Evolutionary conservation across 1,140 invertebrate genomes (phyloP).

Genomic region (Brachionus asplanchnoidis): DNA sequence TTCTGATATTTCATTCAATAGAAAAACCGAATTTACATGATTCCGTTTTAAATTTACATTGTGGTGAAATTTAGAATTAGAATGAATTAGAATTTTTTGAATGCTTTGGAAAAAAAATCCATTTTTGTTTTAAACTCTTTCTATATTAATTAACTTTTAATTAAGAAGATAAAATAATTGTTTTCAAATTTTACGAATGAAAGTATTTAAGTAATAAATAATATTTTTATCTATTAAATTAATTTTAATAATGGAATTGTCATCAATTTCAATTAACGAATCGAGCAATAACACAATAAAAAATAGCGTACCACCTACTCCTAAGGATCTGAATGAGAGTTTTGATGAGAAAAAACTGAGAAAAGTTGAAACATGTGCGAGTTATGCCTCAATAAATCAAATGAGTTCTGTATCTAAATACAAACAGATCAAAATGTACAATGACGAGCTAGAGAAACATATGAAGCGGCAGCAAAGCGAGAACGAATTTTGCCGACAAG

Average conservation of each 20-base stretch:
- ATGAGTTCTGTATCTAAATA: neutral
- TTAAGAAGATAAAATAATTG: neutral
- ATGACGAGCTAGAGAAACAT: conserved; percentile 3
- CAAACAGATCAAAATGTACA: conserved; percentile 15
- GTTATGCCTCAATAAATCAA: neutral
- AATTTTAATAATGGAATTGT: neutral
- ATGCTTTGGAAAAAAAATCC: no score
- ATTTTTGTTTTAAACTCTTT: neutral
- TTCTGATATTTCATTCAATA: neutral
- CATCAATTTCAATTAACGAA: neutral
- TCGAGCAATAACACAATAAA: neutral
- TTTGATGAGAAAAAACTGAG: neutral
- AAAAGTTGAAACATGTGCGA: neutral
- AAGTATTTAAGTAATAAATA: neutral
- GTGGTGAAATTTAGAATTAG: neutral
- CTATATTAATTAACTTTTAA: neutral
- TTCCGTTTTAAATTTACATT: neutral
- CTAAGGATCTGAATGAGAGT: neutral
- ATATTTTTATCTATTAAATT: neutral
- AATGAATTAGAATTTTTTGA: no score
- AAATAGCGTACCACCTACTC: neutral
- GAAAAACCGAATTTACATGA: neutral
- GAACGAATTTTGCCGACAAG: conserved; percentile 63
- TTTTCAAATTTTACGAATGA: neutral
- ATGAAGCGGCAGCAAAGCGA: conserved; percentile 18